Conservation (phyloP, 1,140 invertebrate genomes). For the Drosophila nigromelanica region DNA sequence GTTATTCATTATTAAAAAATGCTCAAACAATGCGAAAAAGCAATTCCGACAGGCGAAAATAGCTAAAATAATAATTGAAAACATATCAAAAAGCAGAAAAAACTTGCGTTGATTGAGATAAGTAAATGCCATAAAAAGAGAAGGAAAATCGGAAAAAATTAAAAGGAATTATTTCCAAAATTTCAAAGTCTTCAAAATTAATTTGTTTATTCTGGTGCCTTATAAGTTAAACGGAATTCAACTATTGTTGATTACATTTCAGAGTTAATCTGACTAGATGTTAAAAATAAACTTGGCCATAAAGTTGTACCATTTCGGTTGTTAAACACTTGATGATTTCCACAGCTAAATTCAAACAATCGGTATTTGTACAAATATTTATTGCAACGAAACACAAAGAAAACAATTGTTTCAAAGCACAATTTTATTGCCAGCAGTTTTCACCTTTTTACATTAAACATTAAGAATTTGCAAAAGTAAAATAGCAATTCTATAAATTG, state of each 20-base stretch:
- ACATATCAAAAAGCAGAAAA: conserved; percentile 28
- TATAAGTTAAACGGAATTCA: conserved; percentile 27
- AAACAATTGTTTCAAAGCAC: conserved; percentile 49
- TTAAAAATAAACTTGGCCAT: conserved; percentile 20
- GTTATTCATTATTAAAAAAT: conserved; percentile 61
- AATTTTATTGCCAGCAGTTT: conserved; percentile 67
- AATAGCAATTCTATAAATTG: conserved; percentile 30
- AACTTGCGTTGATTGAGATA: conserved; percentile 23
- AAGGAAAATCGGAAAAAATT: not conserved
- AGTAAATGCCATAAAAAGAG: conserved; percentile 2
- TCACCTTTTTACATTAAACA: conserved; percentile 61
- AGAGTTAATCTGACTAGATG: conserved; percentile 29
- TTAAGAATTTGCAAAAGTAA: conserved; percentile 42
- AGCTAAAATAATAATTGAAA: conserved; percentile 52
- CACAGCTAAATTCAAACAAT: conserved; percentile 41
- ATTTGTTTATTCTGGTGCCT: conserved; percentile 4
- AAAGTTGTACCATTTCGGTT: conserved; percentile 19
- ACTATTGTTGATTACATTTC: conserved; percentile 25
- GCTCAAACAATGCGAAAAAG: conserved; percentile 25
- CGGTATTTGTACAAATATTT: conserved; percentile 46
- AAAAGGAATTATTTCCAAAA: not conserved
- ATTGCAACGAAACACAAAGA: conserved; percentile 40
- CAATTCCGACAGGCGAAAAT: conserved; percentile 15
- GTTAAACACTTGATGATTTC: conserved; percentile 27
- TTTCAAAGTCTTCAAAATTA: not conserved